phyloP scores from a whole-genome alignment of 2,797 vertebrate genomes.

The Pampus argenteus region DNA sequence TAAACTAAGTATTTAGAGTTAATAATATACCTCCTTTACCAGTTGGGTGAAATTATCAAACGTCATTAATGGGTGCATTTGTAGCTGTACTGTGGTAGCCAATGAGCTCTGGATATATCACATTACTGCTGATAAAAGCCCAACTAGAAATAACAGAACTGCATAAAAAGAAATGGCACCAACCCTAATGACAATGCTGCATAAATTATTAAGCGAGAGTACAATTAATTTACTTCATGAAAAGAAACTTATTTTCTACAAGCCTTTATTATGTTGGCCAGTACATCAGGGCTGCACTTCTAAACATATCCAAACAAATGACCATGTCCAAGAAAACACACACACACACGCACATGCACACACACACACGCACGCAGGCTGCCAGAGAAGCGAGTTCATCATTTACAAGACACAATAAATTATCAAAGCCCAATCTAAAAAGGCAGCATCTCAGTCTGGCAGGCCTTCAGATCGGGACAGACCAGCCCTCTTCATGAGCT shows the following conservation, averaged over 20 bases:
- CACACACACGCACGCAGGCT: not conserved
- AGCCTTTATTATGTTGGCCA: not conserved
- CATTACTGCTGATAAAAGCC: not conserved
- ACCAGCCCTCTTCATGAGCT: conserved; percentile 50
- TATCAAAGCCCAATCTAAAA: conserved; percentile 50
- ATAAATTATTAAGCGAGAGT: not conserved
- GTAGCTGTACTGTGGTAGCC: not conserved
- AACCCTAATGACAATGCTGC: conserved; percentile 3
- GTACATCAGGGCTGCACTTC: not conserved
- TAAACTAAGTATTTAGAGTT: too few relatives aligned
- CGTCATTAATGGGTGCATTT: not conserved
- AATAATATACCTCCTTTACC: not conserved
- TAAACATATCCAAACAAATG: conserved; percentile 39
- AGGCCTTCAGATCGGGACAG: conserved; percentile 52
- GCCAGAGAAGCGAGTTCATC: conserved; percentile 28
- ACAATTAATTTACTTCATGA: not conserved
- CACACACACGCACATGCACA: too few relatives aligned
- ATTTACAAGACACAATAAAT: conserved; percentile 59
- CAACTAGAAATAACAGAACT: too few relatives aligned
- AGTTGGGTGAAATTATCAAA: not conserved
- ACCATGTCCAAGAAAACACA: not conserved
- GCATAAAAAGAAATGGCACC: conserved; percentile 3
- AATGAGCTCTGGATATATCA: not conserved
- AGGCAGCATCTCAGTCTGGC: conserved; percentile 40
- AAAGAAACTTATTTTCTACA: not conserved